Base-by-base conservation (phyloP, 2,888 invertebrate species). In the Bedellia somnulentella region DNA sequence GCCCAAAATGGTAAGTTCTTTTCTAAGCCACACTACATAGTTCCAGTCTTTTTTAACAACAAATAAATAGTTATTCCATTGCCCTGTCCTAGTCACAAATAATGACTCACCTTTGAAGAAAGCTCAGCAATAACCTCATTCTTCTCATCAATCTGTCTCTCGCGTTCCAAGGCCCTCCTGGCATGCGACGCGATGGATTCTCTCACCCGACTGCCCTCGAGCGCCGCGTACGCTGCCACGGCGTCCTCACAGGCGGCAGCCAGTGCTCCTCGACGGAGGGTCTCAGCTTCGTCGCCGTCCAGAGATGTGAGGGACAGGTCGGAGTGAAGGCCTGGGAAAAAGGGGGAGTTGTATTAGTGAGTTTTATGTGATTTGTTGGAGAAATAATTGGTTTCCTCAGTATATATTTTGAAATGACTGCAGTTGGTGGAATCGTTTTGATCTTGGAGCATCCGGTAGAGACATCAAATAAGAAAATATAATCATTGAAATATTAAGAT, bases 151-250 rank as follows among this genome's bases (percentile, higher is more conserved):
- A 92, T 80, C 66, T 92, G 91, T 14, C 89, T 80, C 47, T 88
- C 89, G 31, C 88, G 77, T 40, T 90, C 88, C 37, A 87, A 77
- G 5, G 89, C 80, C 30, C 88, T 83, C 14, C 87, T 80, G 33
- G 87, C 82, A 10, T 88, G 83, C 40, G 87, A 85, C 28, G 90
- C 90, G 30, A 89, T 73, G 44, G 89, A 83, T 51, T 89, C 88
- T 29, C 86, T 76, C 21, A 89, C 81, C 37, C 86, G 78, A 17
- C 87, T 86, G 1, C 87, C 82, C 48, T 88, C 88, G 5, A 88
- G 80, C 27, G 86, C 83, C 14, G 88, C 75, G 40, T 88, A 83
- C 29, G 89, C 78, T 9, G 83, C 80, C 24, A 86, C 86, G 1
- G 89, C 75, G 51, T 89, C 89, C 42, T 87, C 87, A 32, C 87